Conservation (phyloP, 2,797 vertebrate species). For the Natrix natrix region DNA sequence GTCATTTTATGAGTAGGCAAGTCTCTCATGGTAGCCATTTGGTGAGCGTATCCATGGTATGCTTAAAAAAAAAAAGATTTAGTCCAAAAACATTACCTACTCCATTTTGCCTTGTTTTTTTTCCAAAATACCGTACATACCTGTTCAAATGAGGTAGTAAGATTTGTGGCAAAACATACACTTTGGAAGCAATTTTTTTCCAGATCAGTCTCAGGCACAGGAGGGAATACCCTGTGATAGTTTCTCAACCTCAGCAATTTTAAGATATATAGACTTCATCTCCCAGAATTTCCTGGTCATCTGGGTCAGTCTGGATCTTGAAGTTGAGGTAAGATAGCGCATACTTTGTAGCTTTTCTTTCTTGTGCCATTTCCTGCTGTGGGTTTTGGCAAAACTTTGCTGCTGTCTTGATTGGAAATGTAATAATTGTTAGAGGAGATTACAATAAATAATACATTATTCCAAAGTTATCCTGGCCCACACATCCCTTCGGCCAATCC, state of each 20-base stretch:
- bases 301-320: neutral
- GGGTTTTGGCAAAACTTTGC: slow-evolving; percentile 3
- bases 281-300: neutral
- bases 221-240: neutral
- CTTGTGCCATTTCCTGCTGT: neutral
- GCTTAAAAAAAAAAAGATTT: neutral
- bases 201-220: neutral
- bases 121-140: neutral
- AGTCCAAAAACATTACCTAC: neutral
- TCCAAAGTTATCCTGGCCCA: too few relatives aligned
- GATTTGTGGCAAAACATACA: neutral
- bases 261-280: neutral
- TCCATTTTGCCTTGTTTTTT: neutral
- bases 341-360: neutral
- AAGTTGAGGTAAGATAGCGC: neutral
- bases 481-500: too few relatives aligned
- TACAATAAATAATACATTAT: neutral
- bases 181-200: neutral
- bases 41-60: neutral
- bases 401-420: neutral
- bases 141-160: neutral
- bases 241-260: neutral
- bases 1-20: neutral
- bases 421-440: neutral
- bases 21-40: neutral